These are phyloP conservation scores for Coturnix japonica DNA, from an alignment of 2,113 vertebrate genomes.

Conservation along the genomic window DNA sequence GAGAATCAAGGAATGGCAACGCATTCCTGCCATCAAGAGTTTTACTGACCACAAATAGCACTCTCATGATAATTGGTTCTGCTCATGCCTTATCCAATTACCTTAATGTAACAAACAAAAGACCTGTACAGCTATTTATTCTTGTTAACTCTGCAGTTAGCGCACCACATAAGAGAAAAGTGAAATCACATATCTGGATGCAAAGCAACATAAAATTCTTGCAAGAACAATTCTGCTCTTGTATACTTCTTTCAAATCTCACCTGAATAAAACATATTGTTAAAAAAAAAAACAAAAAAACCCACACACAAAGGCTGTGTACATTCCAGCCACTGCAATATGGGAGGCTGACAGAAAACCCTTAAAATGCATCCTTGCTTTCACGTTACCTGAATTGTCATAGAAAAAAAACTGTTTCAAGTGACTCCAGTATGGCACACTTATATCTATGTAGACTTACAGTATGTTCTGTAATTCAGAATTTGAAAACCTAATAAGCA, in stretches of 20 bases:
- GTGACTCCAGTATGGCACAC: background rate
- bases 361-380: background rate
- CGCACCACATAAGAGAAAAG: background rate
- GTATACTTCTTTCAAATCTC: background rate
- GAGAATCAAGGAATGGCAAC: background rate
- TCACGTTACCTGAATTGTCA: background rate
- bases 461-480: background rate
- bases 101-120: slow-evolving; percentile 43
- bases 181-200: background rate
- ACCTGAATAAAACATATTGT: background rate
- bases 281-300: background rate
- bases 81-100: slow-evolving; percentile 55
- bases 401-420: background rate
- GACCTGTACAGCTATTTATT: background rate
- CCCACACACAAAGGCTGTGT: background rate
- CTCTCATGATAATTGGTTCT: slow-evolving; percentile 28
- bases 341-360: background rate
- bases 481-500: background rate
- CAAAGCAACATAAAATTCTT: background rate
- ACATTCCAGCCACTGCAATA: background rate
- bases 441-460: background rate
- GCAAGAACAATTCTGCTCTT: background rate
- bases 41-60: slow-evolving; percentile 41
- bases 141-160: background rate
- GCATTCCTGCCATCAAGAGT: background rate